Base-by-base conservation (phyloP, 2,888 invertebrate genomes). In the Myathropa florea region DNA sequence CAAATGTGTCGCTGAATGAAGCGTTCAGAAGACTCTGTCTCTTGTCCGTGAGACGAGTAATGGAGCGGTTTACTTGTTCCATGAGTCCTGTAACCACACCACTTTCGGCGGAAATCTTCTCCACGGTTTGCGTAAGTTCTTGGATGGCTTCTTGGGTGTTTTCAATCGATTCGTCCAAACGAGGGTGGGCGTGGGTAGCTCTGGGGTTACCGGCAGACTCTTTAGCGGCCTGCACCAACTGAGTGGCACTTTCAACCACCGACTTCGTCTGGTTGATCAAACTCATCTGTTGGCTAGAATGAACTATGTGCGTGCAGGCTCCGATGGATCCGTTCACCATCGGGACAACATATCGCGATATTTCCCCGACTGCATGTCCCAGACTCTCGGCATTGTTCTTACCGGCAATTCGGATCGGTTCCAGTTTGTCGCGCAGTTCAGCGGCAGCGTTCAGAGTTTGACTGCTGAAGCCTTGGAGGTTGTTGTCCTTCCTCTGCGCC, bases 141-240 rank as follows among this genome's bases (percentile, higher is more conserved):
- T 94, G 94, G 23, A 98, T 94, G 0, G 97, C 96, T 86, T 97
- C 96, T 88, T 96, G 95, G 59, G 97, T 95, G 55, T 95, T 95
- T 84, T 95, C 94, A 46, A 96, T 95, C 61, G 96, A 95, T 73
- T 97, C 97, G 89, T 98, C 97, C 55, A 99, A 95, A 84, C 96
- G 96, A 0, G 95, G 94, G 93, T 99, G 98, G 1, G 96, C 94
- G 84, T 95, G 94, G 1, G 94, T 93, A 0, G 98, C 98, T 93
- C 96, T 96, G 0, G 98, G 97, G 94, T 99, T 99, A 3, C 99
- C 99, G 0, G 97, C 98, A 0, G 97, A 95, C 90, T 97, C 96
- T 91, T 97, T 97, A 1, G 97, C 95, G 0, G 97, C 95, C 88
- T 96, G 96, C 64, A 98, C 94, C 83, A 98, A 94, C 89, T 98